Conservation (phyloP, 2,888 invertebrate species). For the Cybosia mesomella region DNA sequence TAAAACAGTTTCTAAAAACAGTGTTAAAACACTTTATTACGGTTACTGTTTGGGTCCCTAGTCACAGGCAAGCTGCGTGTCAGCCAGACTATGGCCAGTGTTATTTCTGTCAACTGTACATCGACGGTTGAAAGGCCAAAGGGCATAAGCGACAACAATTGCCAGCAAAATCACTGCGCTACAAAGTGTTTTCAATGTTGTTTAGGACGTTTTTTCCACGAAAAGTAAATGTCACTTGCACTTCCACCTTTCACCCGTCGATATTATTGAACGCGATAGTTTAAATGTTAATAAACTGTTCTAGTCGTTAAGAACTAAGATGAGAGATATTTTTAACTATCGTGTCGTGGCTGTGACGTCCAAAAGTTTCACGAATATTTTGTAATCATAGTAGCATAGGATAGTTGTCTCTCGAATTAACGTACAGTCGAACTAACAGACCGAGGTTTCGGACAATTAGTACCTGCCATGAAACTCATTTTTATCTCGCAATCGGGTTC, state of each 20-base stretch:
- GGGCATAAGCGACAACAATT: neutral
- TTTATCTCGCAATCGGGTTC: too few species aligned
- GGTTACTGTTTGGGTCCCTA: too few species aligned
- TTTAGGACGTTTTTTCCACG: neutral
- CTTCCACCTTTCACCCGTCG: neutral
- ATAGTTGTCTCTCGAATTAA: too few species aligned
- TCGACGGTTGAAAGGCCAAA: too few species aligned
- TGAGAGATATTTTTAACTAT: neutral
- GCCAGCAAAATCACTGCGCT: neutral
- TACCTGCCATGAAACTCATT: too few species aligned
- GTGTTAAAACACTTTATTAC: too few species aligned
- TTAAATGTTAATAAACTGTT: constrained; percentile 31
- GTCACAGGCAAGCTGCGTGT: too few species aligned
- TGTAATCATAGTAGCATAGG: neutral
- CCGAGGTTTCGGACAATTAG: too few species aligned
- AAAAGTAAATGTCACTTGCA: neutral
- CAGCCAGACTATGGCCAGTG: too few species aligned
- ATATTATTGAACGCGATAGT: neutral
- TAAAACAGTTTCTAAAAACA: too few species aligned
- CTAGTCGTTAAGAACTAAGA: constrained; percentile 11
- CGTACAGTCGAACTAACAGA: too few species aligned
- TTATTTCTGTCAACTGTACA: too few species aligned
- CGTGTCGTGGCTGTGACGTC: neutral
- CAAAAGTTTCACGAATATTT: neutral
- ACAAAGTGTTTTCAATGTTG: neutral